Base-by-base conservation (phyloP, 2,888 invertebrate species). In the Agrochola lychnidis region DNA sequence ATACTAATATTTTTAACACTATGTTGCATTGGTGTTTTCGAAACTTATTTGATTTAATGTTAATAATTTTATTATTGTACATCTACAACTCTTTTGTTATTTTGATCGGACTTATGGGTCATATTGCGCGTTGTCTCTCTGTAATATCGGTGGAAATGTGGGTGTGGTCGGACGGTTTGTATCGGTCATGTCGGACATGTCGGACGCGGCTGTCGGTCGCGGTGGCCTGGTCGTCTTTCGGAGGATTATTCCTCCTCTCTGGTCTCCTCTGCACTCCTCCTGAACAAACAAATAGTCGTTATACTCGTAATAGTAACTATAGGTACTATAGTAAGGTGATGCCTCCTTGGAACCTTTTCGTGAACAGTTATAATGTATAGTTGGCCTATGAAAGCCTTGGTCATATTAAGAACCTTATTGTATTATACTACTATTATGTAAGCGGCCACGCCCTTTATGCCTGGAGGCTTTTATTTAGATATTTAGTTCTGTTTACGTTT, bases 261-360 rank as follows among this genome's bases (percentile, higher is more conserved):
- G 69, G 63, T 64, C 25, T 77, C 81, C 16, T 81, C 87, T 12
- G 81, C 76, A 64, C 77, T 84, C 72, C 87, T 73, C 64, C 84
- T 84, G 42, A 0, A 74, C 45, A 62, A 62, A 79, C 7, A 81
- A 6, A 62, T 10, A 36, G 6, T 16, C 3, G n/a, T 56, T 68
- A 36, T 22, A 48, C 1, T 57, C 2, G 12, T 12, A n/a, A 57
- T 57, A 16, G 57, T 57, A 25, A 14, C 3, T 56, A n/a, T 12
- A n/a, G n/a, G 56, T 56, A n/a, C n/a, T 5, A n/a, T 4, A n/a
- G n/a, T 12, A n/a, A n/a, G 14, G 12, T 14, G 6, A 57, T 14
- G 14, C 5, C 12, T 57, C 14, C 6, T 57, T 25, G 14, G 22
- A 61, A 36, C 2, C 36, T 36, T 16, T 57, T 6, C 5, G 61